Evolutionary conservation across 2,888 invertebrate species (phyloP), one percentile per base, ranked within the genome.

Genomic region (Hydropsyche betteni): DNA sequence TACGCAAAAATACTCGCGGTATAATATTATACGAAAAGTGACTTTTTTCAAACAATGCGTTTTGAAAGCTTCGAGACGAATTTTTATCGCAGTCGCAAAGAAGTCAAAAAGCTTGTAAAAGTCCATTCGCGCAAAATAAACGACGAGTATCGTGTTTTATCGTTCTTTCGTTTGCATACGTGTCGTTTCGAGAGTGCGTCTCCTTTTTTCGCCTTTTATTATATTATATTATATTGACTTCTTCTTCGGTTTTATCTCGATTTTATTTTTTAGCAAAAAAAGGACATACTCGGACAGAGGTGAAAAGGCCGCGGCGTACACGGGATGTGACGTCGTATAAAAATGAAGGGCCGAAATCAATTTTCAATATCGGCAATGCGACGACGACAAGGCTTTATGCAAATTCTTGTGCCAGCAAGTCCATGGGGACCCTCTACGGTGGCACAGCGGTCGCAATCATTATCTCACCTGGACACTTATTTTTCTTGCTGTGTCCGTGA

Each of bases 271-370:
- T 24, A 5, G 64, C 3, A 1, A 12, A 64, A 64, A 64, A 64
- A 36, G 36, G 64, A 36, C 34, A 36, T 64, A 58, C 24, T 33
- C 34, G 8, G 64, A 33, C 8, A 12, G 34, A 64, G 64, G 64
- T 64, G 64, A 24, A 64, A 36, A 64, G 64, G 64, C 64, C 64
- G 34, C 64, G 61, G 24, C 34, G 24, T 24, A 24, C 33, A 61
- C 61, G 33, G 61, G 16, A 61, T 61, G 61, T 61, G 61, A 61
- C 61, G 33, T 61, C 24, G 33, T 61, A 64, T 36, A 77, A 75
- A 78, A 78, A 74, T 68, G 68, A 61, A 78, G 74, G 69, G 76
- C 73, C 73, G 74, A 77, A 76, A 78, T 78, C 78, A 78, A 78
- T 78, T 78, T 78, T 75, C 76, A 76, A 76, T 75, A 78, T 78